These are phyloP conservation scores for Eriosoma lanigerum DNA, from an alignment of 1,140 invertebrate genomes.

Conservation along the genomic window DNA sequence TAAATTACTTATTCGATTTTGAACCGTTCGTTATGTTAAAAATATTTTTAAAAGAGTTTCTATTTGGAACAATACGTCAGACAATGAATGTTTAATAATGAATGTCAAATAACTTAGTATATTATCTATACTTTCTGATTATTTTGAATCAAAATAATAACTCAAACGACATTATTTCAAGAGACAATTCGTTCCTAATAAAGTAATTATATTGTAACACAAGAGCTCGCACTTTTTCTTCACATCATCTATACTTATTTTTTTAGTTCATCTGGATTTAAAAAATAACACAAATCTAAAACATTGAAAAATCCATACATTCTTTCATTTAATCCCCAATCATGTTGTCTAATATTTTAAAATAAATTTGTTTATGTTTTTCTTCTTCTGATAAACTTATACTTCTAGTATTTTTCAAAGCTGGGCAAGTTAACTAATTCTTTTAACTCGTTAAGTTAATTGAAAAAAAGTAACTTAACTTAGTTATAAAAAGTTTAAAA, in stretches of 20 bases:
- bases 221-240: background rate
- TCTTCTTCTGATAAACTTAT: background rate
- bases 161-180: background rate
- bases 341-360: conserved; percentile 3
- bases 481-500: no score
- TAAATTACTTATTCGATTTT: background rate
- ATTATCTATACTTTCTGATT: background rate
- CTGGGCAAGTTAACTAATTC: no score
- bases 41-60: conserved; percentile 41
- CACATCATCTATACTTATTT: conserved; percentile 3
- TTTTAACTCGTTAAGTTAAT: no score
- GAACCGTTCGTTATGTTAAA: background rate
- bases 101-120: background rate
- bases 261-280: conserved; percentile 1
- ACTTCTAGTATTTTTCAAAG: background rate
- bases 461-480: no score
- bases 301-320: background rate
- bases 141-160: conserved; percentile 3
- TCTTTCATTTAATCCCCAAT: background rate
- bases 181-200: background rate
- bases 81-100: conserved; percentile 49
- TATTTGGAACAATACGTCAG: conserved; percentile 6
- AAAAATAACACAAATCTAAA: conserved; percentile 11
- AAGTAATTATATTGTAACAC: background rate
- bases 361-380: background rate